Percentiles rank a stretch among this genome's conserved stretches.
phyloP scores from a whole-genome alignment of 2,888 invertebrate genomes.

The Tridacna gigas region DNA sequence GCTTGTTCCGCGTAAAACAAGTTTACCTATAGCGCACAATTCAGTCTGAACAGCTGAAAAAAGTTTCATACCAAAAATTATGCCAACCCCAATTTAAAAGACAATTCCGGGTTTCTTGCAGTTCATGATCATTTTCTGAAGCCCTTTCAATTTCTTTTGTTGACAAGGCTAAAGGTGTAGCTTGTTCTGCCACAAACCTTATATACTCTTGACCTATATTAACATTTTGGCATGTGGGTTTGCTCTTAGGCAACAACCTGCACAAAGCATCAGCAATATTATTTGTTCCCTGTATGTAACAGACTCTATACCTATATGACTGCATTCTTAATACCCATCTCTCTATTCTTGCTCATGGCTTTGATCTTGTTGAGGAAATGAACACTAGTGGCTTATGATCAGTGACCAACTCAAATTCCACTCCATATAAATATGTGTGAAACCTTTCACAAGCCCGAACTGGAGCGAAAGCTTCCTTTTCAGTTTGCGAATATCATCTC shows the following conservation, averaged over 20 bases:
- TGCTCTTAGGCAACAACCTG: slow-evolving; percentile 27
- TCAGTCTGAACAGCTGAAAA: slow-evolving; percentile 22
- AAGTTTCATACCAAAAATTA: slow-evolving; percentile 13
- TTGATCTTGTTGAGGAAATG: slow-evolving; percentile 67
- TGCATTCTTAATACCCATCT: slow-evolving; percentile 70
- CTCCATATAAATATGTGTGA: slow-evolving; percentile 68
- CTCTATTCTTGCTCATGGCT: slow-evolving; percentile 31
- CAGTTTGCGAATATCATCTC: slow-evolving; percentile 69
- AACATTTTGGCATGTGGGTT: too few relatives aligned
- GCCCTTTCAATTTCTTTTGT: slow-evolving; percentile 27
- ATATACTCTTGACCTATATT: neutral
- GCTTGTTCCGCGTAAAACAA: slow-evolving; percentile 28
- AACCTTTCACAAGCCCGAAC: slow-evolving; percentile 73
- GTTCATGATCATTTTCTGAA: slow-evolving; percentile 31
- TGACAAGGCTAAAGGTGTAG: slow-evolving; percentile 20
- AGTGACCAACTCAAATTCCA: slow-evolving; percentile 62
- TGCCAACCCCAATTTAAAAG: slow-evolving; percentile 26
- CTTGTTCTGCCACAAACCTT: too few relatives aligned
- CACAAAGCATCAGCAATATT: slow-evolving; percentile 60
- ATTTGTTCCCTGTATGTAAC: slow-evolving; percentile 48
- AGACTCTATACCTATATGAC: slow-evolving; percentile 51
- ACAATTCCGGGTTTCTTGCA: slow-evolving; percentile 9
- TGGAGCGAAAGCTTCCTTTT: slow-evolving; percentile 57
- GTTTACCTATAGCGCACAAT: slow-evolving; percentile 30
- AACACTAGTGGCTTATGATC: slow-evolving; percentile 74